Evolutionary conservation across 2,888 invertebrate genomes (phyloP).

Genomic region (Tenthredo amoena): DNA sequence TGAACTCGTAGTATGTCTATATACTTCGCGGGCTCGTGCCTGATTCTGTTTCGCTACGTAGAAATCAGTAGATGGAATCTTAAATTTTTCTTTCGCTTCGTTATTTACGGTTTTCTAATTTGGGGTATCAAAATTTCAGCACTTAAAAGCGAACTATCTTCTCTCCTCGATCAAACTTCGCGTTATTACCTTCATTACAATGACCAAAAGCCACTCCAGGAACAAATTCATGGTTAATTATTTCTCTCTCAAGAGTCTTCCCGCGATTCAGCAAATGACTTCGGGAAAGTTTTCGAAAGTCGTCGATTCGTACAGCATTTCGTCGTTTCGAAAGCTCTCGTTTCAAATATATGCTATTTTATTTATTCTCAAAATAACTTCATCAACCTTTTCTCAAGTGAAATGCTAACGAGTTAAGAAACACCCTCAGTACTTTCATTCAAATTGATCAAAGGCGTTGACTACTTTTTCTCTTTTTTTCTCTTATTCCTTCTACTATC

Average conservation of each 20-base stretch:
- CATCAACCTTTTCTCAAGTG: neutral
- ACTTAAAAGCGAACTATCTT: neutral
- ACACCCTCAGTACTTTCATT: neutral
- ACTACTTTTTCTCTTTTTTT: neutral
- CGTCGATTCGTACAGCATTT: neutral
- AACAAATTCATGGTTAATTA: neutral
- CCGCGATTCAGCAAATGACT: neutral
- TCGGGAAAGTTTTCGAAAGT: neutral
- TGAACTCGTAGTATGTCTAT: neutral
- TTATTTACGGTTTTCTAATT: neutral
- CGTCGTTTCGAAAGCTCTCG: neutral
- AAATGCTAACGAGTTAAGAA: neutral
- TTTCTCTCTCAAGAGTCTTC: neutral
- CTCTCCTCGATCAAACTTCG: neutral
- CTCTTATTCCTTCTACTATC: neutral
- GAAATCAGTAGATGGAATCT: slow-evolving; percentile 1
- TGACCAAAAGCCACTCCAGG: neutral
- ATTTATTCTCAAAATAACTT: neutral
- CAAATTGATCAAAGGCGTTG: neutral
- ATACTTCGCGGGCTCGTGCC: neutral
- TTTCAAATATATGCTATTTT: neutral
- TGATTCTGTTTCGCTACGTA: neutral
- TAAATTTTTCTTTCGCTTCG: neutral
- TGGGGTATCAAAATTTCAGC: neutral
- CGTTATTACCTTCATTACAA: neutral